Evolutionary conservation across 53 echinoderm and acorn worm species (phyloP).

Genomic region (Arbacia lixula): DNA sequence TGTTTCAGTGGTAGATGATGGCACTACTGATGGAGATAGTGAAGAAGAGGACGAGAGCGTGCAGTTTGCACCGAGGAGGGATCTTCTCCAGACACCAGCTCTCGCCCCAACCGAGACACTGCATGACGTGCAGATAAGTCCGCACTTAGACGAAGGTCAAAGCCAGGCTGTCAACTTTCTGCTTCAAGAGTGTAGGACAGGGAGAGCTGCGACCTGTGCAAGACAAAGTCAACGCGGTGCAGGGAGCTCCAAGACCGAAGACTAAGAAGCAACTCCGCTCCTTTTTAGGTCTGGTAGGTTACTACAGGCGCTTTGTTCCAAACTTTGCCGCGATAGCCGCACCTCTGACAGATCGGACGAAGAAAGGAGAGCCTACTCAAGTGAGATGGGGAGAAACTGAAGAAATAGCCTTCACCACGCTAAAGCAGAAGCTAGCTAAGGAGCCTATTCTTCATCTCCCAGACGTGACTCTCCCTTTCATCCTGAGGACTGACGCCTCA

Average conservation of each 20-base stretch:
- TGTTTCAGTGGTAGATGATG: slow-evolving; percentile 3
- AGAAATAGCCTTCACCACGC: not conserved
- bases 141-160: not conserved
- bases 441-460: slow-evolving; percentile 42
- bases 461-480: not conserved
- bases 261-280: slow-evolving; percentile 51
- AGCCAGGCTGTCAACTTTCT: not conserved
- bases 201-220: not conserved
- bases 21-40: not conserved
- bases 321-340: slow-evolving; percentile 44
- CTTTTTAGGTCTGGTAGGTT: slow-evolving; percentile 37
- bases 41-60: slow-evolving; percentile 1
- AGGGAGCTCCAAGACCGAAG: not conserved
- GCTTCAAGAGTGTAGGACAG: not conserved
- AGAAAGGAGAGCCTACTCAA: slow-evolving; percentile 1
- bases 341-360: slow-evolving; percentile 46
- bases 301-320: slow-evolving; percentile 47
- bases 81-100: not conserved
- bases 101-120: not conserved
- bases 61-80: not conserved
- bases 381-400: slow-evolving; percentile 23
- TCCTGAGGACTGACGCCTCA: slow-evolving; percentile 39
- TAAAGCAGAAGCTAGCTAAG: not conserved
- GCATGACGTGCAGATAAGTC: not conserved
- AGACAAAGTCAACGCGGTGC: slow-evolving; percentile 22